These are phyloP conservation scores for Prolemur simus DNA, from an alignment of 2,113 vertebrate genomes.

Conservation along the genomic window DNA sequence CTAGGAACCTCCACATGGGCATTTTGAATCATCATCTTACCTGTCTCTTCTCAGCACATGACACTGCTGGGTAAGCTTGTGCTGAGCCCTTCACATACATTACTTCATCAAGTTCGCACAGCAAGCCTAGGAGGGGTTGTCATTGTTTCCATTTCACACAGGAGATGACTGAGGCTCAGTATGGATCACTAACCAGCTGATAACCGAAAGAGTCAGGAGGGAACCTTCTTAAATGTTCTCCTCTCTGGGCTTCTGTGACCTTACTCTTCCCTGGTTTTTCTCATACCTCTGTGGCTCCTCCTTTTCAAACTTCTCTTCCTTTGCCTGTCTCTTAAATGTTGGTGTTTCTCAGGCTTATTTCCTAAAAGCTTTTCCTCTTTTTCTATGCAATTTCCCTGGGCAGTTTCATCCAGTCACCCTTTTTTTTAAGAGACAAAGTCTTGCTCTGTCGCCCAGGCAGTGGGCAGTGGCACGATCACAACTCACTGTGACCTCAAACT, in stretches of 20 bases:
- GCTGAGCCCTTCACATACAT: not conserved
- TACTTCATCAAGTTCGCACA: not conserved
- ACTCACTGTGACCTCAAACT: too few relatives aligned
- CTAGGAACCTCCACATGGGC: not conserved
- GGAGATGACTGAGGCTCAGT: not conserved
- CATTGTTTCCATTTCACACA: not conserved
- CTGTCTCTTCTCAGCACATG: not conserved
- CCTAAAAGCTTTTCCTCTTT: not conserved
- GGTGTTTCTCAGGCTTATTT: not conserved
- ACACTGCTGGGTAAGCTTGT: not conserved
- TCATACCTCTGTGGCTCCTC: not conserved
- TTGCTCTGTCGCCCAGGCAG: not conserved
- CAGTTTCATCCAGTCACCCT: not conserved
- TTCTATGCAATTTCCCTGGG: not conserved
- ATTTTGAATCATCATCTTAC: not conserved
- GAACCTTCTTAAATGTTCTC: not conserved
- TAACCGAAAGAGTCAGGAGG: not conserved
- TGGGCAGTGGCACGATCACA: not conserved
- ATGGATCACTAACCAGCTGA: not conserved
- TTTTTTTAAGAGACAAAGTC: not conserved
- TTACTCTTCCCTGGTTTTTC: not conserved
- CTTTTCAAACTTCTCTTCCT: not conserved
- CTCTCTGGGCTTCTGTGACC: not conserved
- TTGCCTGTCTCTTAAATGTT: not conserved
- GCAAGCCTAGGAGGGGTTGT: not conserved